These are phyloP conservation scores for Diorhabda carinulata DNA, from an alignment of 1,140 invertebrate species.

Conservation along the genomic window DNA sequence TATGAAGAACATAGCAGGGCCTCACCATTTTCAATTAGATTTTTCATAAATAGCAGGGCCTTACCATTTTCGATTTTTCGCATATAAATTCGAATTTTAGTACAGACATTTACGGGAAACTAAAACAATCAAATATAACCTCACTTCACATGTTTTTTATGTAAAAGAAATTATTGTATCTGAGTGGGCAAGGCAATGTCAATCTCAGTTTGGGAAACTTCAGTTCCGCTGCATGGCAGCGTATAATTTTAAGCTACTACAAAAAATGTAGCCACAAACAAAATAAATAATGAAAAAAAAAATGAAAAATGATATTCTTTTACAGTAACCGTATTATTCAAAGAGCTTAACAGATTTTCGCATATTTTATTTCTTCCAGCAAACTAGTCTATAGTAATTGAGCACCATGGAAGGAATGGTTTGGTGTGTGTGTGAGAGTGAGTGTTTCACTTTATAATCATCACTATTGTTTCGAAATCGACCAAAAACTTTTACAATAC, in stretches of 20 bases:
- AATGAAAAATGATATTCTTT: conserved; percentile 3
- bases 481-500: background rate
- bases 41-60: no score
- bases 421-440: conserved; percentile 29
- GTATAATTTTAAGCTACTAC: background rate
- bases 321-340: background rate
- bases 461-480: conserved; percentile 2
- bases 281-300: background rate
- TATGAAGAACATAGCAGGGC: no score
- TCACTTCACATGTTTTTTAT: no score
- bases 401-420: conserved; percentile 50
- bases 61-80: no score
- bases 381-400: conserved; percentile 42
- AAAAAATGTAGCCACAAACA: background rate
- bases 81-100: no score
- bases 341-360: conserved; percentile 7
- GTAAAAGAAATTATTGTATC: background rate
- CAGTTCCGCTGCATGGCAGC: conserved; percentile 32
- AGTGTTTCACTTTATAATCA: conserved; percentile 5
- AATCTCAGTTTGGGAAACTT: conserved; percentile 28
- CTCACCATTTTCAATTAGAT: no score
- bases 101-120: no score
- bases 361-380: conserved; percentile 25
- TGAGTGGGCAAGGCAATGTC: conserved; percentile 29
- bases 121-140: no score